Evolutionary conservation across 2,888 invertebrate genomes (phyloP).

Genomic region (Clanis bilineata): DNA sequence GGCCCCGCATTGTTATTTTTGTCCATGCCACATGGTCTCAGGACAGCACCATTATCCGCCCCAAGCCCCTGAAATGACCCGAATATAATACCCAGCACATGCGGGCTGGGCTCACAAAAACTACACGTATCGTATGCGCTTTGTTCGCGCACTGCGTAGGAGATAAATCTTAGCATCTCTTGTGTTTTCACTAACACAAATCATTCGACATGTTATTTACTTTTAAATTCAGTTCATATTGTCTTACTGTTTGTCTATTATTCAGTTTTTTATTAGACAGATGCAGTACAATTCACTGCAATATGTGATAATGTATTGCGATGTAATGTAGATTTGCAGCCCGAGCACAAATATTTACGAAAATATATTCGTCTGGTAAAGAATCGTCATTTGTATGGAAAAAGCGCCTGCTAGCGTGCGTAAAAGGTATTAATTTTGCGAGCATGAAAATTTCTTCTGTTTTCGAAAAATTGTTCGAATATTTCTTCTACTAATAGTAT

Average conservation of each 20-base stretch:
- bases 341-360: no score
- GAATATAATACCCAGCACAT: slow-evolving; percentile 55
- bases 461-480: no score
- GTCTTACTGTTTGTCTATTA: background rate
- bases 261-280: background rate
- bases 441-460: no score
- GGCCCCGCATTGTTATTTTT: slow-evolving; percentile 50
- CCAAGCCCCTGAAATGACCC: slow-evolving; percentile 40
- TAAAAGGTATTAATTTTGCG: no score
- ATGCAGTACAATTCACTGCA: no score
- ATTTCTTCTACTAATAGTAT: no score
- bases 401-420: no score
- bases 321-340: no score
- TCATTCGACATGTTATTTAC: background rate
- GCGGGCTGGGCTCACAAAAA: slow-evolving; percentile 54
- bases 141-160: slow-evolving; percentile 2
- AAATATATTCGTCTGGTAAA: no score
- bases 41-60: slow-evolving; percentile 48
- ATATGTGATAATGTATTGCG: no score
- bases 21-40: slow-evolving; percentile 58
- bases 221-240: background rate
- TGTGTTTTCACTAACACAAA: background rate
- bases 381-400: no score
- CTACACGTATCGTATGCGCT: slow-evolving; percentile 1
- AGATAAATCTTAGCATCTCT: background rate